Conservation (phyloP, 2,113 vertebrate species). For the Corythoichthys haematopterus region DNA sequence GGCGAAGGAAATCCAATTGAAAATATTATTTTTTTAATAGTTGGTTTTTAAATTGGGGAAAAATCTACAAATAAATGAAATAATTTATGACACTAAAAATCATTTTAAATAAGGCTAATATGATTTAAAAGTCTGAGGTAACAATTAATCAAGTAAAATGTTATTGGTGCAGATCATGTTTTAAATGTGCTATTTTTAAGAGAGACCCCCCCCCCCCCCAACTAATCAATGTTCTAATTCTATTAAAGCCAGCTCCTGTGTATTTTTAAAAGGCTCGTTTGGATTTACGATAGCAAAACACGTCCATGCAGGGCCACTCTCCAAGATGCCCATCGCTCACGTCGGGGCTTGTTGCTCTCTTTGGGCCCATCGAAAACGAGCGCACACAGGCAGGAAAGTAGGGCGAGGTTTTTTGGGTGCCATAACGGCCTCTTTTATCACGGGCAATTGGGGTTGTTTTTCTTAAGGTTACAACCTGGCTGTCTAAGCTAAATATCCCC, state of each 20-base stretch:
- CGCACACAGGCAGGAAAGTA: conserved; percentile 49
- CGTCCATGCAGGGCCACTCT: conserved; percentile 9
- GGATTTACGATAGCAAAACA: background rate
- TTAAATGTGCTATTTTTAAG: background rate
- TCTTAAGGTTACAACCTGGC: conserved; percentile 74
- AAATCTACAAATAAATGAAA: too few relatives aligned
- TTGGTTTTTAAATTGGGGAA: too few relatives aligned
- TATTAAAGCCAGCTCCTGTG: background rate
- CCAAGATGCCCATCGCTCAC: conserved; percentile 25
- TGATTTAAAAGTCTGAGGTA: too few relatives aligned
- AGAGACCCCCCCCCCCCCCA: background rate
- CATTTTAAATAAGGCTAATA: background rate
- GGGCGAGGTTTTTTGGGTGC: conserved; percentile 62
- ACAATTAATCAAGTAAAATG: background rate
- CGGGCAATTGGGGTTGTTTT: conserved; percentile 75
- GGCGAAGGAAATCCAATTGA: background rate
- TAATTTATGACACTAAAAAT: background rate
- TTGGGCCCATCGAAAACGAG: conserved; percentile 37
- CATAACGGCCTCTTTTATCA: conserved; percentile 68
- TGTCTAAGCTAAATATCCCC: conserved; percentile 74
- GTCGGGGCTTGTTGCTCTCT: conserved; percentile 34
- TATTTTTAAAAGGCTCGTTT: background rate
- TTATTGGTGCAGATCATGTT: background rate
- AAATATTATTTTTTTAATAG: background rate
- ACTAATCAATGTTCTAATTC: background rate